Conservation (phyloP, 2,888 invertebrate genomes). For the Elysia crispata region DNA sequence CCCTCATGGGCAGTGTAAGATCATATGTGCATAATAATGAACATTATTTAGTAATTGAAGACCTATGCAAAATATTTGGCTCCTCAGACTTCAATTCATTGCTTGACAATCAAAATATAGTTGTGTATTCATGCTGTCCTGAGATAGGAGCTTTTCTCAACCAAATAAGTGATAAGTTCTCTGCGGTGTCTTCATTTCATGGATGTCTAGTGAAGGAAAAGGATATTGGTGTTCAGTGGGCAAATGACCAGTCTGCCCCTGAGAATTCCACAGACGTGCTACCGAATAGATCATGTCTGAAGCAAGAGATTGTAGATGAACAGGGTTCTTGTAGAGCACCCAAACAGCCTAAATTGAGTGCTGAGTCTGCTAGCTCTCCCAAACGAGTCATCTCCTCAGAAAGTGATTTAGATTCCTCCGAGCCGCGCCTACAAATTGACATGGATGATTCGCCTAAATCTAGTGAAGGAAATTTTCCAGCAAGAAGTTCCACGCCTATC, state of each 20-base stretch:
- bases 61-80: conserved; percentile 39
- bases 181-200: conserved; percentile 21
- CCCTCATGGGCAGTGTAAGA: conserved; percentile 40
- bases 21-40: conserved; percentile 36
- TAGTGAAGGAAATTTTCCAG: background rate
- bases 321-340: conserved; percentile 23
- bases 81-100: conserved; percentile 32
- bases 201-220: conserved; percentile 46
- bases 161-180: conserved; percentile 13
- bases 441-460: background rate
- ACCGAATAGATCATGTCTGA: conserved; percentile 30
- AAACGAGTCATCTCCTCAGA: background rate
- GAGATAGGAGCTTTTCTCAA: conserved; percentile 39
- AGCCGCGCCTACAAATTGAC: background rate
- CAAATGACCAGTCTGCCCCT: conserved; percentile 5
- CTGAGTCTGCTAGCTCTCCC: too few relatives aligned
- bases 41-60: conserved; percentile 43
- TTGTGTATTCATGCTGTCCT: conserved; percentile 40
- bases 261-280: background rate
- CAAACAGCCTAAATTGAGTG: conserved; percentile 13
- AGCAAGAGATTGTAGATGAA: conserved; percentile 45
- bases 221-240: conserved; percentile 41
- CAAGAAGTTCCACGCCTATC: too few relatives aligned
- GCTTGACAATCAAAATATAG: conserved; percentile 44
- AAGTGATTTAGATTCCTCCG: background rate